Percentiles rank a stretch among this genome's conserved stretches.
Conservation (phyloP, 2,888 invertebrate genomes). For the Eilema caniola region DNA sequence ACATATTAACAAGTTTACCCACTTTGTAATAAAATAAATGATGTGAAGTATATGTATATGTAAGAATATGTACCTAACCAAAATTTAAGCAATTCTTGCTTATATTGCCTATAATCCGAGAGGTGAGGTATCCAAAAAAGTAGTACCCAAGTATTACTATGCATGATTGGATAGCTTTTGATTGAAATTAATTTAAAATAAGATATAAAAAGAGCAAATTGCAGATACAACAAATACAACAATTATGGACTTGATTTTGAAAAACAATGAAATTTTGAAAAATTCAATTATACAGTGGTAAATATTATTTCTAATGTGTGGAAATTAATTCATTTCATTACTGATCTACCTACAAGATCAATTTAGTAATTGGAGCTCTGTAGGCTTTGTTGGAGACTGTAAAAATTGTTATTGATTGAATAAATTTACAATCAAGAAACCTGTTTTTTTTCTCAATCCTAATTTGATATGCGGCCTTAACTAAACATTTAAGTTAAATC, state of each 20-base stretch:
- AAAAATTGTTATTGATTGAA: background rate
- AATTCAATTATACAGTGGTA: background rate
- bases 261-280: background rate
- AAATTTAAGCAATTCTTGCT: too few relatives aligned
- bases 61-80: too few relatives aligned
- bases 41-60: too few relatives aligned
- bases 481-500: constrained; percentile 19
- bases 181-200: background rate
- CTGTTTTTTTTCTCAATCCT: background rate
- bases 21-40: too few relatives aligned
- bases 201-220: background rate
- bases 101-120: too few relatives aligned
- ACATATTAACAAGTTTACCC: too few relatives aligned
- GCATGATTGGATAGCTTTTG: background rate
- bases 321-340: background rate
- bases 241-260: background rate
- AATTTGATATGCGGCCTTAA: background rate
- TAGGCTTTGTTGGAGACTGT: background rate
- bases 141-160: too few relatives aligned
- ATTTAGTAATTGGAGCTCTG: background rate
- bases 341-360: background rate
- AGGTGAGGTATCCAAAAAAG: too few relatives aligned
- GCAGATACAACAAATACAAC: too few relatives aligned
- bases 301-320: background rate
- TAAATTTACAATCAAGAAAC: background rate